These are phyloP conservation scores for Temnothorax ravouxi DNA, from an alignment of 2,888 invertebrate species.

Conservation along the genomic window DNA sequence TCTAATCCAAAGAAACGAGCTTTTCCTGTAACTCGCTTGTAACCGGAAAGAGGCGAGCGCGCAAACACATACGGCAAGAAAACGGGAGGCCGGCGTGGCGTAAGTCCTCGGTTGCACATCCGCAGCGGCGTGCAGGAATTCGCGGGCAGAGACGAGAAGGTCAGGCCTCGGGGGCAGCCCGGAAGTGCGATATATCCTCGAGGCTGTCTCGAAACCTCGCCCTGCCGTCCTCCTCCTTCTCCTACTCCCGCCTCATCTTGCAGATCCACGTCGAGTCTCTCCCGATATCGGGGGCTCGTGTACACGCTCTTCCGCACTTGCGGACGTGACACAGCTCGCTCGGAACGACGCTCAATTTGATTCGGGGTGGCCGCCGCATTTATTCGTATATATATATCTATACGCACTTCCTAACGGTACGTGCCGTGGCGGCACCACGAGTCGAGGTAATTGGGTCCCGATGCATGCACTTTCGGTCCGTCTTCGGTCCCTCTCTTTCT, in stretches of 20 bases:
- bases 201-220: conserved; percentile 69
- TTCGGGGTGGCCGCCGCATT: conserved; percentile 69
- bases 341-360: conserved; percentile 69
- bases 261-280: conserved; percentile 40
- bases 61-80: conserved; percentile 39
- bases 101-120: conserved; percentile 66
- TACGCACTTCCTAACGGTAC: conserved; percentile 70
- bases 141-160: conserved; percentile 69
- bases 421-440: conserved; percentile 59
- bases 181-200: conserved; percentile 79
- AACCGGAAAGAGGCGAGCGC: conserved; percentile 40
- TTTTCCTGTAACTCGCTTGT: conserved; percentile 26
- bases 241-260: conserved; percentile 40
- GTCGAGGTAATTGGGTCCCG: conserved; percentile 74
- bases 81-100: conserved; percentile 28
- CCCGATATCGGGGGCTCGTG: conserved; percentile 40
- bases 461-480: conserved; percentile 68
- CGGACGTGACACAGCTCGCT: conserved; percentile 57
- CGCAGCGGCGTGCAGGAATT: conserved; percentile 77
- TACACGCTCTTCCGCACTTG: conserved; percentile 35
- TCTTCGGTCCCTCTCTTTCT: conserved; percentile 39
- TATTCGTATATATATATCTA: conserved; percentile 40
- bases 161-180: conserved; percentile 76
- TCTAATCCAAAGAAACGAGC: conserved; percentile 25
- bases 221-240: conserved; percentile 46